Base-by-base conservation (phyloP, 2,113 vertebrate genomes). In the Xenopus tropicalis region DNA sequence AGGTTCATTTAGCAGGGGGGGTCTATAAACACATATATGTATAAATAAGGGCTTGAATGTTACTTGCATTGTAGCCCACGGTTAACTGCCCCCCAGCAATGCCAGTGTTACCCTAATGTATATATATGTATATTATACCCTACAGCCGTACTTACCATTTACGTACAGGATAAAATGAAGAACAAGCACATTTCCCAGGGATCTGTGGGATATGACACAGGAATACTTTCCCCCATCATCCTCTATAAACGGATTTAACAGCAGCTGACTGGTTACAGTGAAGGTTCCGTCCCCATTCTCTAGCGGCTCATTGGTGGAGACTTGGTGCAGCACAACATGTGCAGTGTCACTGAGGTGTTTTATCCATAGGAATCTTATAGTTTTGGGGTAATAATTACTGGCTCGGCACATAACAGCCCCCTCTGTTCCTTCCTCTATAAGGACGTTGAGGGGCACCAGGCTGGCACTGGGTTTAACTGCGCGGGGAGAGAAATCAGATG, bases 331-430 rank as follows among this genome's bases (percentile, higher is more conserved):
- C 57, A 65, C 7, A 1, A 24, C 42, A 46, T 54, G 44, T 10
- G 19, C 5, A 2, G 56, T 1, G 8, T 25, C 21, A 42, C 13
- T 9, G 23, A 22, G 57, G 19, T 58, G 8, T 17, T 42, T 25
- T 17, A 23, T 52, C 68, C 68, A 70, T 1, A 8, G 20, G 11
- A 70, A 58, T 2, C 9, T 58, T 9, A 61, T 14, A 3, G 21
- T 25, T 70, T 70, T 22, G 37, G 82, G 82, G 12, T 79, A 82
- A 57, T 80, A 86, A 9, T 67, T 37, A 48, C 3, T 17, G 12
- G 70, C 29, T 4, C 22, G 10, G 64, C 80, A 82, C 1, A 19
- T 3, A 58, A 83, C 14, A 0, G 4, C 4, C n/a, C 1, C 61
- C 5, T 59, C 44, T 14, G 64, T 22, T 9, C 48, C 69, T 13